Evolutionary conservation across 2,888 invertebrate species (phyloP), one percentile per base, ranked within the genome.

Genomic region (Drosophila parthenogenetica): DNA sequence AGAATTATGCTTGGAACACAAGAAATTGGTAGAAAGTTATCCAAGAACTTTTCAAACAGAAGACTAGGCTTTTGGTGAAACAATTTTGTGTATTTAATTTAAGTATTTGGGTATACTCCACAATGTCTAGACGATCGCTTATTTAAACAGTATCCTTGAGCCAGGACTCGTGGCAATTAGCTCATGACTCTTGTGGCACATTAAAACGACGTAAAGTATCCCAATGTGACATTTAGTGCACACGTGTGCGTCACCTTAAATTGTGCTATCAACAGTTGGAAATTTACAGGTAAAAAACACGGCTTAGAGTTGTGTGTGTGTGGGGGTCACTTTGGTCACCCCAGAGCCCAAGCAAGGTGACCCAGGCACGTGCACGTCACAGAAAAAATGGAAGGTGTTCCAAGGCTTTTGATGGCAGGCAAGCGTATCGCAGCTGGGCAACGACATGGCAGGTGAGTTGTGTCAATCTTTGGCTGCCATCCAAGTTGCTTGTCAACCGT

Each of bases 401-500:
- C 29, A 16, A 40, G 43, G 35, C 58, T 54, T 63, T 53, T 63
- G 37, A 17, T 54, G 53, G 54, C 66, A 66, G 29, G 29, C 8
- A 8, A 35, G 35, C 35, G 35, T 35, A 35, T 35, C 35, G 35
- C 61, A 65, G 48, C 71, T 51, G 48, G 19, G 16, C 58, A 48
- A 16, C 32, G 32, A 62, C 55, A 51, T 63, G 75, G 53, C 79
- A 84, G 81, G 72, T 84, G 85, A 14, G 54, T 53, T 69, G 67
- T 75, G 79, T 59, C 75, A 87, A 81, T 73, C 79, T 57, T 70
- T 64, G 66, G 51, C 40, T 59, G 65, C 49, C 60, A 55, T n/a
- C 46, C 29, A 63, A 51, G 78, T 54, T 51, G 55, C 49, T 69
- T 68, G 67, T 50, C 68, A 57, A 46, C 29, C 58, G 40, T 58